Base-by-base conservation (phyloP, 2,113 vertebrate genomes). In the Takifugu bimaculatus region DNA sequence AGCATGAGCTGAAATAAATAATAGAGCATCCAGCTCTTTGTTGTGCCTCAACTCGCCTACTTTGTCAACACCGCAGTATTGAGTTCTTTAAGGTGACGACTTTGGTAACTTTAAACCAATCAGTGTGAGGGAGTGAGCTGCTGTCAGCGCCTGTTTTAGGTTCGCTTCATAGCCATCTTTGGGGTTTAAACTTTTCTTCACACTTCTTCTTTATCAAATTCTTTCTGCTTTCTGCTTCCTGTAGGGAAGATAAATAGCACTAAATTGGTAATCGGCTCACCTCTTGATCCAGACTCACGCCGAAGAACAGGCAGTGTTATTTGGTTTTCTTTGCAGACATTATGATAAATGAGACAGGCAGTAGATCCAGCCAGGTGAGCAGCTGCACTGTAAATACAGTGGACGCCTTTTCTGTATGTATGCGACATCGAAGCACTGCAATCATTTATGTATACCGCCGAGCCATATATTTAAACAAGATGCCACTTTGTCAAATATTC, bases 41-140 rank as follows among this genome's bases (percentile, higher is more conserved):
- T 87, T 85, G 81, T 77, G 75, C 68, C 65, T 51, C 26, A 14
- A 55, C 78, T 83, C 75, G 73, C 70, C 70, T 82, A 73, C 78
- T 88, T 88, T 87, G 84, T 86, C 83, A 85, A 78, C 83, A 86
- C 76, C 80, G 75, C 82, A 79, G 79, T 81, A 87, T 80, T 76
- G 75, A 78, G 73, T 69, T 85, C 79, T 53, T 72, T 79, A 79
- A 78, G 77, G 75, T 79, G 78, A 83, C 75, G 77, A 84, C 87
- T 89, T 88, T 84, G 81, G 78, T 81, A 85, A 85, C 84, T 89
- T 86, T 84, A 74, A 80, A 72, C 77, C 77, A 79, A 74, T 83
- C 75, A 64, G 54, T 60, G 68, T 47, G 48, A 60, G 62, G 25
- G 51, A 62, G 44, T 48, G 66, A 73, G 47, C 27, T 26, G 13